phyloP scores from a whole-genome alignment of 1,140 invertebrate genomes.

The Dinothrombium tinctorium region DNA sequence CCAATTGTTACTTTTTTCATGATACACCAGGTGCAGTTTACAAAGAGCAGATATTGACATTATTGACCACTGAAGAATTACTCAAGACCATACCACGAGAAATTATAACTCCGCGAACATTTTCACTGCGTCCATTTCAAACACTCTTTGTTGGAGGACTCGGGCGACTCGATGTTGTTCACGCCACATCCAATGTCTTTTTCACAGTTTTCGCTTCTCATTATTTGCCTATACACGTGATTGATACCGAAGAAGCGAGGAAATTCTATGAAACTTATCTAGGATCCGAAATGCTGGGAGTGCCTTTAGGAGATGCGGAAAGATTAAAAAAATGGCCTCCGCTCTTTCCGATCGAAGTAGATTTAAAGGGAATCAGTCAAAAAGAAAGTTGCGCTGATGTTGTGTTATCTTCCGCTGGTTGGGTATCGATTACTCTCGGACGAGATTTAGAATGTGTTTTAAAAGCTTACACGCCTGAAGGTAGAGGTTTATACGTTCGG shows the following conservation, averaged over 20 bases:
- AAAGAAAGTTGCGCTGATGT: constrained; percentile 39
- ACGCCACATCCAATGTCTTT: constrained; percentile 18
- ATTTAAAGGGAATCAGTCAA: constrained; percentile 26
- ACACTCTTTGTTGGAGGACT: constrained; percentile 60
- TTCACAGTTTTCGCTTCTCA: constrained; percentile 53
- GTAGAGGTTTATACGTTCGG: constrained; percentile 41
- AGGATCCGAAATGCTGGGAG: constrained; percentile 26
- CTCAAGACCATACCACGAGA: constrained; percentile 39
- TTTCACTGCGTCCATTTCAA: constrained; percentile 34
- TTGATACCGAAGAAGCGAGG: constrained; percentile 38
- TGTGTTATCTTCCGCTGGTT: constrained; percentile 51
- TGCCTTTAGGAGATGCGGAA: constrained; percentile 34
- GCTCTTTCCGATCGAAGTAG: constrained; percentile 22
- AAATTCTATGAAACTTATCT: constrained; percentile 42
- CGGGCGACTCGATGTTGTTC: constrained; percentile 44
- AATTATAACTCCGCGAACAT: constrained; percentile 44
- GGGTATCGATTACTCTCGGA: constrained; percentile 31
- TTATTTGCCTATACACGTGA: constrained; percentile 49
- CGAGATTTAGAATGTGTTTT: constrained; percentile 27
- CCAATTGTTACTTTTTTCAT: constrained; percentile 5
- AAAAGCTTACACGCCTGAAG: constrained; percentile 47
- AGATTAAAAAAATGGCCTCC: constrained; percentile 45
- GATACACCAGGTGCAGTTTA: constrained; percentile 11
- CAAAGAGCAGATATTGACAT: constrained; percentile 28
- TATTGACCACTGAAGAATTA: constrained; percentile 65